Base-by-base conservation (phyloP, 2,888 invertebrate genomes). In the Emmelina monodactyla region DNA sequence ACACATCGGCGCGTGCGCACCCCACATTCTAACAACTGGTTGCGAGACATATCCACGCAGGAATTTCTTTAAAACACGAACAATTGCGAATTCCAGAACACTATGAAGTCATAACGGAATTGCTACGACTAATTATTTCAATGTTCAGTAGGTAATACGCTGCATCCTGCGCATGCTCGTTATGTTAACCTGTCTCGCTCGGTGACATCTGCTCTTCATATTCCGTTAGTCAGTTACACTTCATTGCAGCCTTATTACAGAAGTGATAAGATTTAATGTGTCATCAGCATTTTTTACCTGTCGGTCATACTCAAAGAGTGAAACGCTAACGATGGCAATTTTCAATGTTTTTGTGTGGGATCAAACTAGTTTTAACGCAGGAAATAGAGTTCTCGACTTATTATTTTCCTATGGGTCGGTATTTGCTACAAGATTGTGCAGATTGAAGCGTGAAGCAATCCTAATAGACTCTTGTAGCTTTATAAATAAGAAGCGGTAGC, bases 1-100 rank as follows among this genome's bases (percentile, higher is more conserved):
- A 53, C 52, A 4, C n/a, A 56, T 55, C 55, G 59, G 54, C 64
- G 62, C 66, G 65, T 65, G 66, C 65, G 25, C 25, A 7, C n/a
- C n/a, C n/a, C n/a, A n/a, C n/a, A n/a, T n/a, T n/a, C n/a, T n/a
- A n/a, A n/a, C n/a, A n/a, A n/a, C n/a, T n/a, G n/a, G n/a, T n/a
- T n/a, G n/a, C n/a, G n/a, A n/a, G n/a, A n/a, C n/a, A n/a, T n/a
- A n/a, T n/a, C n/a, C n/a, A n/a, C n/a, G n/a, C n/a, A n/a, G n/a
- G n/a, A n/a, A n/a, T n/a, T n/a, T n/a, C n/a, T n/a, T n/a, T n/a
- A n/a, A n/a, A n/a, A n/a, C n/a, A n/a, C n/a, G n/a, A n/a, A n/a
- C n/a, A n/a, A n/a, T n/a, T n/a, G n/a, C n/a, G n/a, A n/a, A n/a
- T n/a, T n/a, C n/a, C n/a, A n/a, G n/a, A n/a, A n/a, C n/a, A n/a